phyloP scores from a whole-genome alignment of 53 echinoderm and acorn worm genomes.

The Pentamera pediparva region DNA sequence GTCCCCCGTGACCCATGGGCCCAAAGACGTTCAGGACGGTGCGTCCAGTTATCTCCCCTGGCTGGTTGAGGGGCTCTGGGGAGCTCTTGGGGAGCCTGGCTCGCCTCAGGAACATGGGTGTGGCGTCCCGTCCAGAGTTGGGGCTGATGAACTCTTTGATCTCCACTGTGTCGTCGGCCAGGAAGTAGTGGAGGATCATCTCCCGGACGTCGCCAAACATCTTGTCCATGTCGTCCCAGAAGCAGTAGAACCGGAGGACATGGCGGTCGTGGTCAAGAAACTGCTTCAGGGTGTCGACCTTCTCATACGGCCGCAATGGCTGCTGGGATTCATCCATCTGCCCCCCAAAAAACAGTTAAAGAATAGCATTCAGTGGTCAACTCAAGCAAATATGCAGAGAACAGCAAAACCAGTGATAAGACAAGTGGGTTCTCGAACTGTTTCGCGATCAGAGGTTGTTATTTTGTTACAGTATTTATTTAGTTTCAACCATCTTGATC shows the following conservation, averaged over 20 bases:
- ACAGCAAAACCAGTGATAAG: no score
- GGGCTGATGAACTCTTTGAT: constrained; percentile 87
- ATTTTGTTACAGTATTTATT: no score
- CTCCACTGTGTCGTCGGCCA: constrained; percentile 81
- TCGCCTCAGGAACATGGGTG: constrained; percentile 84
- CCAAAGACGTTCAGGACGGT: constrained; percentile 97
- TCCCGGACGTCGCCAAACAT: constrained; percentile 96
- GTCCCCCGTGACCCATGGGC: constrained; percentile 88
- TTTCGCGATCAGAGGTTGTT: no score
- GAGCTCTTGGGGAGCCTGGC: constrained; percentile 73
- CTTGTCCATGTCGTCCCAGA: constrained; percentile 95
- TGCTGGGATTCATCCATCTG: constrained; percentile 97
- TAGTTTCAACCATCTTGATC: no score
- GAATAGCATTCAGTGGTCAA: no score
- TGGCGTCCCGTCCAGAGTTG: constrained; percentile 65
- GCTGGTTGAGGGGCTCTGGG: constrained; percentile 77
- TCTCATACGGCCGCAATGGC: constrained; percentile 88
- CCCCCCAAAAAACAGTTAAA: no score
- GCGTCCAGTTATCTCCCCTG: constrained; percentile 84
- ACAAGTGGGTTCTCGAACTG: no score
- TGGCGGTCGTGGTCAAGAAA: constrained; percentile 97
- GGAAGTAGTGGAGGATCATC: constrained; percentile 95
- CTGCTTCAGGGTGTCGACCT: constrained; percentile 97
- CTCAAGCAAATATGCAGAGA: no score
- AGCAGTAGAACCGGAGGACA: constrained; percentile 86